Percentiles rank a stretch among this genome's conserved stretches.
These are phyloP conservation scores for Herminia tarsipennalis DNA, from an alignment of 2,888 invertebrate species.

Conservation along the genomic window DNA sequence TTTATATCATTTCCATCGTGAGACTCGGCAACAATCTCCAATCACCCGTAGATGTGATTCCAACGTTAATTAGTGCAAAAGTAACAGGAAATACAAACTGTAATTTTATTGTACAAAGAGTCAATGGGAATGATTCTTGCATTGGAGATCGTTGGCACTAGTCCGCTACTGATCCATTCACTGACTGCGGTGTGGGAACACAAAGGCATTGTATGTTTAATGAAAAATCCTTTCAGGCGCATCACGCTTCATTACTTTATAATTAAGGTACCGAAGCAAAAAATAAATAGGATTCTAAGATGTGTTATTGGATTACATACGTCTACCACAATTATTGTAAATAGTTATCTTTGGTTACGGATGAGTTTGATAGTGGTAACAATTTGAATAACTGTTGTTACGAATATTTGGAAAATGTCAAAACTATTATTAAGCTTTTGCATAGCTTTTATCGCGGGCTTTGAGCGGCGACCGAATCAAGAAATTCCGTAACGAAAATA, in stretches of 20 bases:
- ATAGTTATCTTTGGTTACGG: background rate
- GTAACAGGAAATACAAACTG: conserved; percentile 61
- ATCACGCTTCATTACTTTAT: conserved; percentile 51
- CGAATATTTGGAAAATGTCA: too few species aligned
- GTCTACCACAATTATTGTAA: background rate
- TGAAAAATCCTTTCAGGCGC: conserved; percentile 52
- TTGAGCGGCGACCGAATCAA: too few species aligned
- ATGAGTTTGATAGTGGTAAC: background rate
- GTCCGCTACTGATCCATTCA: conserved; percentile 46
- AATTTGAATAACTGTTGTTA: too few species aligned
- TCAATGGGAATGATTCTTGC: conserved; percentile 61
- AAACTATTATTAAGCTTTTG: too few species aligned
- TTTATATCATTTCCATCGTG: conserved; percentile 12
- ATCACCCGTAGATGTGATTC: conserved; percentile 25
- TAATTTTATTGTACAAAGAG: conserved; percentile 58
- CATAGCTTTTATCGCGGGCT: too few species aligned
- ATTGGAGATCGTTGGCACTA: conserved; percentile 29
- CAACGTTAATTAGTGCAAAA: conserved; percentile 39
- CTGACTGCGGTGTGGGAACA: conserved; percentile 52
- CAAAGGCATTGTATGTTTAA: conserved; percentile 49
- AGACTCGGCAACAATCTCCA: conserved; percentile 19
- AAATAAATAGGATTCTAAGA: conserved; percentile 17
- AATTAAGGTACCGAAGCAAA: conserved; percentile 40
- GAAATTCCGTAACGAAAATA: too few species aligned
- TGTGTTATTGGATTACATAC: conserved; percentile 11